phyloP scores from a whole-genome alignment of 2,797 vertebrate species.

The Florisuga fusca region DNA sequence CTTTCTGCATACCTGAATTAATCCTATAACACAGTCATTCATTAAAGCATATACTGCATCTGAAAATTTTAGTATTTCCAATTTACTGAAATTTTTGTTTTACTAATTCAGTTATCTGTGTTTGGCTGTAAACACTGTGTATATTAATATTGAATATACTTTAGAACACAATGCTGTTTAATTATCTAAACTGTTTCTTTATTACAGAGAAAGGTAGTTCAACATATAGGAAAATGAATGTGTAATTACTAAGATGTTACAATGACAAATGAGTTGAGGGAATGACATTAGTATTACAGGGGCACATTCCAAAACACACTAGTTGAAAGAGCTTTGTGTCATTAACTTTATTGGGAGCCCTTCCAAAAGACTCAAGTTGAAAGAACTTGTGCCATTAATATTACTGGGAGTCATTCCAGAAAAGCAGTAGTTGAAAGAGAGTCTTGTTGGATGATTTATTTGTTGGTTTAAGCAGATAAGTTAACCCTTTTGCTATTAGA shows the following conservation, averaged over 20 bases:
- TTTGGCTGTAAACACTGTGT: background rate
- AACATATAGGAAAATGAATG: conserved; percentile 56
- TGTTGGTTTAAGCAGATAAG: background rate
- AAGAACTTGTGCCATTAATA: conserved; percentile 36
- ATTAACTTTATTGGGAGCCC: conserved; percentile 1
- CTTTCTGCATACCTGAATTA: background rate
- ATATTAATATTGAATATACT: background rate
- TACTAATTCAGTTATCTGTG: background rate
- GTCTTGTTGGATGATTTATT: conserved; percentile 17
- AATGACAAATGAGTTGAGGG: background rate
- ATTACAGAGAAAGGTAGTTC: background rate
- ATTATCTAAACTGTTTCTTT: conserved; percentile 2
- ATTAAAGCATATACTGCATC: background rate
- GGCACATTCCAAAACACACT: conserved; percentile 11
- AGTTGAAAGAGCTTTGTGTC: conserved; percentile 48
- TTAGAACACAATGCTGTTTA: conserved; percentile 16
- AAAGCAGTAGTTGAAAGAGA: background rate
- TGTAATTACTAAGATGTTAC: background rate
- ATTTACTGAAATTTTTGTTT: background rate
- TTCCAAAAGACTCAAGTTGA: conserved; percentile 36
- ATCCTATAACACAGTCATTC: background rate
- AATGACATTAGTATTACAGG: background rate
- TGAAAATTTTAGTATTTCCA: background rate
- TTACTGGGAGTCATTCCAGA: conserved; percentile 1
- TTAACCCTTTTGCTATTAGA: background rate